phyloP scores from a whole-genome alignment of 2,888 invertebrate genomes.

The Leucoptera coffeella region DNA sequence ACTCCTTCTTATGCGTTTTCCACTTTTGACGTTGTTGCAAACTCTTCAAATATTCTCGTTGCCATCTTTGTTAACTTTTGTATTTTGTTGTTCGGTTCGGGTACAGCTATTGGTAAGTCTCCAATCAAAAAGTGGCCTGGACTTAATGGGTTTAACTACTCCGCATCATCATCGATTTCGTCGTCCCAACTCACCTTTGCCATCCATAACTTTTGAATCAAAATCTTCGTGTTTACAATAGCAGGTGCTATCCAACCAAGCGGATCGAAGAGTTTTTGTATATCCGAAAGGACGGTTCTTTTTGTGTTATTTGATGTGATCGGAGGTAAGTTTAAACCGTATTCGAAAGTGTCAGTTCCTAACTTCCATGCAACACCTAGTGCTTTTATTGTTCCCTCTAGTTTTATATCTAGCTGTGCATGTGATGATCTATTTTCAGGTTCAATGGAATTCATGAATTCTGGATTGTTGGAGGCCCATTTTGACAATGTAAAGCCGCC shows the following conservation, averaged over 20 bases:
- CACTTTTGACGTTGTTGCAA: background rate
- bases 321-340: conserved; percentile 12
- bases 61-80: background rate
- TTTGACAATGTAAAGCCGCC: too few species aligned
- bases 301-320: conserved; percentile 10
- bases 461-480: too few species aligned
- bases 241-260: conserved; percentile 12
- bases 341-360: too few species aligned
- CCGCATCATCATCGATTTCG: background rate
- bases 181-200: too few species aligned
- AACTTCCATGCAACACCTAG: too few species aligned
- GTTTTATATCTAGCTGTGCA: too few species aligned
- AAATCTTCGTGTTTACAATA: conserved; percentile 11
- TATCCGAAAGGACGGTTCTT: conserved; percentile 12
- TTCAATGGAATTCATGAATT: too few species aligned
- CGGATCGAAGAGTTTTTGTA: conserved; percentile 12
- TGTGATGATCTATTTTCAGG: too few species aligned
- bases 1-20: background rate
- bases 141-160: conserved; percentile 4
- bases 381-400: too few species aligned
- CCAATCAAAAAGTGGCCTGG: conserved; percentile 9
- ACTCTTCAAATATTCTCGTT: background rate
- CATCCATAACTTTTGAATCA: conserved; percentile 14
- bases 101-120: conserved; percentile 6
- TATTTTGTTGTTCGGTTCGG: too few species aligned